Percentiles rank a stretch among this genome's conserved stretches.
Conservation (phyloP, 2,797 vertebrate species). For the Xerus rutilus region DNA sequence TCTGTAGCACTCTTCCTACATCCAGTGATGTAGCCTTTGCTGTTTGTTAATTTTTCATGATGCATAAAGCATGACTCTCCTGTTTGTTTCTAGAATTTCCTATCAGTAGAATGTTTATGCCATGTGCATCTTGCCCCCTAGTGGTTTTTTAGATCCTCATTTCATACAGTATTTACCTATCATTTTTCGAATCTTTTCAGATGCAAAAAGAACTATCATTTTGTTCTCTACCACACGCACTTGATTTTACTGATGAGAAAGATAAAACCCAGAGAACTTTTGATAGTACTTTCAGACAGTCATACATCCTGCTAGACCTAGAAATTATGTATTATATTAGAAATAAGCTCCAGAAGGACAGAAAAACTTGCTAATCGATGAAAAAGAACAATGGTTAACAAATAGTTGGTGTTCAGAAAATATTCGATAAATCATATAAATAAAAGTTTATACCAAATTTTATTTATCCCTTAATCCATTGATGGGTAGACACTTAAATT, state of each 20-base stretch:
- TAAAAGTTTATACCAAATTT: background rate
- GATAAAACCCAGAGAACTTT: background rate
- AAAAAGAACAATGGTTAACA: background rate
- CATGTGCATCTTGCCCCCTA: conserved; percentile 62
- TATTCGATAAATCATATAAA: background rate
- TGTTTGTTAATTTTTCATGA: conserved; percentile 34
- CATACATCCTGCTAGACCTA: background rate
- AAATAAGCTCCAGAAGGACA: background rate
- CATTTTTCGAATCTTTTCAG: conserved; percentile 32
- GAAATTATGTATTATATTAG: background rate
- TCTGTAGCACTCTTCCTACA: background rate
- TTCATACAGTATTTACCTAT: background rate
- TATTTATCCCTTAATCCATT: background rate
- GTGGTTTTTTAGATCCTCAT: conserved; percentile 42
- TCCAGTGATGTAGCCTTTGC: background rate
- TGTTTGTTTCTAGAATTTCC: conserved; percentile 40
- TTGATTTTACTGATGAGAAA: background rate
- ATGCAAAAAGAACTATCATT: background rate
- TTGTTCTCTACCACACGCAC: background rate
- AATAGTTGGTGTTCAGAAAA: background rate
- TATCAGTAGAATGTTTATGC: conserved; percentile 4
- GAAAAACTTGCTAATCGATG: background rate
- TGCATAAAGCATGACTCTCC: background rate
- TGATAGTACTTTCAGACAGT: background rate
- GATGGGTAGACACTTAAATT: background rate